Conservation (phyloP, 2,797 vertebrate genomes). For the Hypotaenidia okinawae region DNA sequence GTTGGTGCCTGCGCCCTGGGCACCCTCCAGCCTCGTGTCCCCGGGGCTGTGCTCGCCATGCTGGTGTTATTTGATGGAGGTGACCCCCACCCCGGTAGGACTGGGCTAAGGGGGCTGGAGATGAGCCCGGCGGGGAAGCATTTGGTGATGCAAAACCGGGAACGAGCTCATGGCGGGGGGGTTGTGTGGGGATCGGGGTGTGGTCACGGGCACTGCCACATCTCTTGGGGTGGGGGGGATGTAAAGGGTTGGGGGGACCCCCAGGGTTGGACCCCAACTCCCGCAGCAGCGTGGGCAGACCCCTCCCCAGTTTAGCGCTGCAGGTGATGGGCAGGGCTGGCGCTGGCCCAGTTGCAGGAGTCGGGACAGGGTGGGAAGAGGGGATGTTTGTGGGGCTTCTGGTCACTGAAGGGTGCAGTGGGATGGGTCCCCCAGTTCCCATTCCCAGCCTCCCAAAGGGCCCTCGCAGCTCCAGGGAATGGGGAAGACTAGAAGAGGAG, state of each 20-base stretch:
- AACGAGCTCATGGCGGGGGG: not conserved
- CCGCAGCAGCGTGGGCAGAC: not conserved
- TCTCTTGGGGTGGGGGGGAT: too few relatives aligned
- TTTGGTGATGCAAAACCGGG: not conserved
- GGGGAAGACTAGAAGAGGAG: not conserved
- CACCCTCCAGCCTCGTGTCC: not conserved
- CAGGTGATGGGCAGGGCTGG: not conserved
- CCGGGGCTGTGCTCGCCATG: accelerated
- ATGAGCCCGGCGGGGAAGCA: not conserved
- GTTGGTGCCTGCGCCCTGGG: not conserved
- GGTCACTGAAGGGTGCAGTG: not conserved
- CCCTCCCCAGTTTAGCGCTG: not conserved
- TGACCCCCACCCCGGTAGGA: not conserved
- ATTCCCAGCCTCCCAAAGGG: not conserved
- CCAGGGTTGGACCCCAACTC: not conserved
- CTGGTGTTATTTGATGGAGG: not conserved
- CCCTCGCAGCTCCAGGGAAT: not conserved
- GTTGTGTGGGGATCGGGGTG: not conserved
- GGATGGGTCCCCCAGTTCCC: not conserved
- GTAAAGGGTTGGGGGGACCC: not conserved
- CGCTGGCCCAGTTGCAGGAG: not conserved
- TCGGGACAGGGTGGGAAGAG: not conserved
- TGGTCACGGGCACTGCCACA: too few relatives aligned
- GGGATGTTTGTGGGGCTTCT: not conserved
- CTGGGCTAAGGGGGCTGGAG: not conserved